Conservation (phyloP, 1,140 invertebrate genomes). For the Pantala flavescens region DNA sequence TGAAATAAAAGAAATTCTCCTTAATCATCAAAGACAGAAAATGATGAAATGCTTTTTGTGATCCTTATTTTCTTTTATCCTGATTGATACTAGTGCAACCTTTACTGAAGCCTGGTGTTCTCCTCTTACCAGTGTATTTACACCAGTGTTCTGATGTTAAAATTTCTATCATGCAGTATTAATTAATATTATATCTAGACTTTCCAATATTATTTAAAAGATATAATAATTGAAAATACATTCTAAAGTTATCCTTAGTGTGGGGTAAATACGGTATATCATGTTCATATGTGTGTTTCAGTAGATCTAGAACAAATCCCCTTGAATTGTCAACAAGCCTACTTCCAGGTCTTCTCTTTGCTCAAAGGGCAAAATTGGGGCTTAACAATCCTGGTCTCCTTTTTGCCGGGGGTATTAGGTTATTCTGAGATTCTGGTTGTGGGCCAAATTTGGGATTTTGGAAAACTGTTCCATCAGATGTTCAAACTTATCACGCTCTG, state of each 20-base stretch:
- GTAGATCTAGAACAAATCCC: background rate
- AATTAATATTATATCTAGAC: no score
- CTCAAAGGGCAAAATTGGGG: slow-evolving; percentile 59
- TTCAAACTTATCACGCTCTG: slow-evolving; percentile 24
- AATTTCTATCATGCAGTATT: no score
- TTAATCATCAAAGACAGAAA: no score
- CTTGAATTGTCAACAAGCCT: slow-evolving; percentile 3
- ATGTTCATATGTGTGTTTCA: background rate
- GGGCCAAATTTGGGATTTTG: background rate
- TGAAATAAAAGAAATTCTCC: no score
- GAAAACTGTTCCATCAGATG: background rate
- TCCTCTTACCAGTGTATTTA: no score
- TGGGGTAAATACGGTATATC: slow-evolving; percentile 9
- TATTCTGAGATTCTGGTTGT: background rate
- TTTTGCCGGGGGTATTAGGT: background rate
- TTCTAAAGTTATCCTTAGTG: background rate
- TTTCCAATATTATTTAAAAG: no score
- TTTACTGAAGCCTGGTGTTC: no score
- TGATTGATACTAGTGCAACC: no score
- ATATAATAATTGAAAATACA: no score
- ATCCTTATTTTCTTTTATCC: no score
- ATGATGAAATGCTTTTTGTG: no score
- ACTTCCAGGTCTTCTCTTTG: slow-evolving; percentile 77
- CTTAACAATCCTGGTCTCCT: slow-evolving; percentile 28
- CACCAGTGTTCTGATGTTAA: no score